These are phyloP conservation scores for Protobothrops flavoviridis DNA, from an alignment of 2,113 vertebrate species.

Conservation along the genomic window DNA sequence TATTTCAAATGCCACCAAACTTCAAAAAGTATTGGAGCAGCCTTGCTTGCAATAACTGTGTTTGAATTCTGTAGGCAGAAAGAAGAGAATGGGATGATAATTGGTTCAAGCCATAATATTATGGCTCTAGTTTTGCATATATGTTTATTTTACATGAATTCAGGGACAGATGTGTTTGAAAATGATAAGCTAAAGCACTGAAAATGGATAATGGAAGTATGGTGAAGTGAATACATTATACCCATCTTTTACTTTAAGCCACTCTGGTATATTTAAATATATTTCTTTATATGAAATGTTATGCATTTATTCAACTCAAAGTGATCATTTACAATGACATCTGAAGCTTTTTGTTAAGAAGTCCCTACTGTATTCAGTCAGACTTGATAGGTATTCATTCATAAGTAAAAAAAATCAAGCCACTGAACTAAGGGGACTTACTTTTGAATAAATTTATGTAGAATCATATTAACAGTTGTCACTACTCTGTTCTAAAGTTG, in stretches of 20 bases:
- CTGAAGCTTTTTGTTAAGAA: background rate
- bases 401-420: background rate
- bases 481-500: background rate
- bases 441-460: background rate
- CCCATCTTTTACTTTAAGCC: background rate
- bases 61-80: background rate
- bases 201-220: background rate
- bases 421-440: background rate
- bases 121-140: background rate
- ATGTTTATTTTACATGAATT: rapidly evolving
- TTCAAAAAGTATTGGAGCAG: background rate
- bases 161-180: rapidly evolving
- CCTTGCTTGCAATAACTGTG: background rate
- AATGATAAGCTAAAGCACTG: background rate
- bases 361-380: background rate
- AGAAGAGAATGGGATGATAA: background rate
- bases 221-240: background rate
- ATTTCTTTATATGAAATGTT: background rate
- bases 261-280: background rate
- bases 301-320: background rate
- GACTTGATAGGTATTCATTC: background rate
- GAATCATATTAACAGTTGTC: background rate
- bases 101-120: background rate
- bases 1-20: background rate
- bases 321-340: background rate